Evolutionary conservation across 2,113 vertebrate genomes (phyloP).

Genomic region (Zosterops japonicus): DNA sequence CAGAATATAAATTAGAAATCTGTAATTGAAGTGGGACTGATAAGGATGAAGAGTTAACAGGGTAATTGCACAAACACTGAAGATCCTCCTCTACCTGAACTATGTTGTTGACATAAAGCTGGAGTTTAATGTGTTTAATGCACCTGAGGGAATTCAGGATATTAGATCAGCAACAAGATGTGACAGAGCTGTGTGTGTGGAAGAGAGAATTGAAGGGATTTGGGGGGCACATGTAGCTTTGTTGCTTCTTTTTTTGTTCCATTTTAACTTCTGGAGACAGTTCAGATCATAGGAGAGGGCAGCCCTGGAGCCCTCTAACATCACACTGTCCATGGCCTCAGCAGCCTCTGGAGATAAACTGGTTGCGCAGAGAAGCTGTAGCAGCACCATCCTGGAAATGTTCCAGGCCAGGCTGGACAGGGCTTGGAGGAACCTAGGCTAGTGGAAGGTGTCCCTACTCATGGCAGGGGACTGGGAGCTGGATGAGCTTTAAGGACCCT

Average conservation of each 20-base stretch:
- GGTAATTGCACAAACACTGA: background rate
- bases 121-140: background rate
- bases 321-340: no score
- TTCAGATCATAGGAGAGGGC: background rate
- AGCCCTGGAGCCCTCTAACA: background rate
- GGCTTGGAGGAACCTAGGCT: background rate
- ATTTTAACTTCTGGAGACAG: background rate
- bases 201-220: background rate
- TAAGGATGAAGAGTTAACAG: background rate
- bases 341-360: background rate
- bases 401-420: rapidly evolving
- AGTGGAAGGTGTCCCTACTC: background rate
- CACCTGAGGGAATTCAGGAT: background rate
- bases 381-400: background rate
- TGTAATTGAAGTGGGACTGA: slow-evolving; percentile 11
- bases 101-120: background rate
- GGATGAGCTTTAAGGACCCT: background rate
- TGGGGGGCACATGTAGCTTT: background rate
- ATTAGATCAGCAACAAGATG: background rate
- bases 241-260: background rate
- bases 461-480: background rate
- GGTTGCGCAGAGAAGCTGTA: background rate
- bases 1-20: background rate
- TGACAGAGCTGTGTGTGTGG: background rate
- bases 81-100: background rate